A percentile compares a stretch with the other conserved stretches of the same genome.
Conservation (phyloP, 2,797 vertebrate genomes). For the Danio jaintianensis region DNA sequence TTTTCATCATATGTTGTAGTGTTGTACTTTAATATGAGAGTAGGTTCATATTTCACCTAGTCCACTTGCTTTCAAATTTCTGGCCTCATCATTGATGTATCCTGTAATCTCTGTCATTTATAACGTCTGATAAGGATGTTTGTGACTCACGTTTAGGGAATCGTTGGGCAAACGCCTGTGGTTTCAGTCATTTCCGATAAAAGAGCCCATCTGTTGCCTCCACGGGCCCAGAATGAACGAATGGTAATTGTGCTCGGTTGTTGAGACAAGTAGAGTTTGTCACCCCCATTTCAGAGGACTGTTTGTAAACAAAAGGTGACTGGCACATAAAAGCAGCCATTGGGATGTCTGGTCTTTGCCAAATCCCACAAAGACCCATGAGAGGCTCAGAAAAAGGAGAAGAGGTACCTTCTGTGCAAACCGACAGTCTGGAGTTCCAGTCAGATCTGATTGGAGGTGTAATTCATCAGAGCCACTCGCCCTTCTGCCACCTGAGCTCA, state of each 20-base stretch:
- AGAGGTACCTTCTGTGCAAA: background rate
- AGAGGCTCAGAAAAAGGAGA: background rate
- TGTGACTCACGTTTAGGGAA: conserved; percentile 29
- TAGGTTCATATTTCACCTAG: no score
- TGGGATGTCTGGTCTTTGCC: conserved; percentile 3
- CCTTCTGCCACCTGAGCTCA: conserved; percentile 38
- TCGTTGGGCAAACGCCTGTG: conserved; percentile 37
- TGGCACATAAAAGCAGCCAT: background rate
- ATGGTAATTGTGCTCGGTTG: conserved; percentile 34
- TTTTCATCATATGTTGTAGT: no score
- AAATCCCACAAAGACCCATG: background rate
- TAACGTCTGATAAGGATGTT: conserved; percentile 37
- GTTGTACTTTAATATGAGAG: no score
- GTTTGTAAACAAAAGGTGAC: conserved; percentile 14
- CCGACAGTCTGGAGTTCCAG: conserved; percentile 11
- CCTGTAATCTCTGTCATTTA: conserved; percentile 42
- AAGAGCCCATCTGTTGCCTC: conserved; percentile 56
- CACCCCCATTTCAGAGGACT: background rate
- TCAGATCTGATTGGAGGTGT: conserved; percentile 36
- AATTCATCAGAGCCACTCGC: conserved; percentile 39
- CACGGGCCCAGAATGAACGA: conserved; percentile 8
- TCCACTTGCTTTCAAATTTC: no score
- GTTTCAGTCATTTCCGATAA: conserved; percentile 53
- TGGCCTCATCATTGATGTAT: background rate
- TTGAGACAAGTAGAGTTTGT: conserved; percentile 16